Conservation (phyloP, 2,888 invertebrate genomes). For the Drosophila imparisetae region DNA sequence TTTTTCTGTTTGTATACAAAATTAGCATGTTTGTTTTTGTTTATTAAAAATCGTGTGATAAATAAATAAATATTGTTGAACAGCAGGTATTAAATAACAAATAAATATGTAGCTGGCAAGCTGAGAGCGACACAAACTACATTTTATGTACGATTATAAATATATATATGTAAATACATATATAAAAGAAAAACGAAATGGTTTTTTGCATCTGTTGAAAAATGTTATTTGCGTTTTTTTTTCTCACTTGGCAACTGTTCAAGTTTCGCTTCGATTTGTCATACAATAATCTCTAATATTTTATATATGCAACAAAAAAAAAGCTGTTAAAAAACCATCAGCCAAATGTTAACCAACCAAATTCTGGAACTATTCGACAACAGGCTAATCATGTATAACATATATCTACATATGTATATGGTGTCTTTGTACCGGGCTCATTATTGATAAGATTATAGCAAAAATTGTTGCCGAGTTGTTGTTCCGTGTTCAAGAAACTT, state of each 20-base stretch:
- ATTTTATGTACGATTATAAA: slow-evolving; percentile 6
- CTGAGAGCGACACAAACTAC: slow-evolving; percentile 27
- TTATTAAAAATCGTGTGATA: slow-evolving; percentile 56
- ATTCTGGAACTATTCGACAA: slow-evolving; percentile 37
- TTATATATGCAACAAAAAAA: slow-evolving; percentile 21
- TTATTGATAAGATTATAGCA: slow-evolving; percentile 62
- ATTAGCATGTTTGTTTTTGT: slow-evolving; percentile 65
- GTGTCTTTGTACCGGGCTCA: slow-evolving; percentile 5
- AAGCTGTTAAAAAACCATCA: slow-evolving; percentile 28
- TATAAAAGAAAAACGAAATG: slow-evolving; percentile 2
- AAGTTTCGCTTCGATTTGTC: slow-evolving; percentile 43
- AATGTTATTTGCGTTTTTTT: slow-evolving; percentile 23
- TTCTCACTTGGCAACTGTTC: slow-evolving; percentile 73
- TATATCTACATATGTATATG: slow-evolving; percentile 1
- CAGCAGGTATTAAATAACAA: slow-evolving; percentile 48
- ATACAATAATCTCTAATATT: slow-evolving; percentile 51
- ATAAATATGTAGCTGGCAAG: slow-evolving; percentile 29
- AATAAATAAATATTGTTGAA: slow-evolving; percentile 48
- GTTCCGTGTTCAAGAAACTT: slow-evolving; percentile 34
- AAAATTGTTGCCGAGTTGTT: slow-evolving; percentile 19
- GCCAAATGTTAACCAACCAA: slow-evolving; percentile 16
- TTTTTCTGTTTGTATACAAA: slow-evolving; percentile 48
- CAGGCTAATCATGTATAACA: slow-evolving; percentile 28
- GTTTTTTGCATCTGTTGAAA: background rate
- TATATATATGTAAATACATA: background rate